Conservation (phyloP, 2,113 vertebrate species). For the Paedocypris sp. region DNA sequence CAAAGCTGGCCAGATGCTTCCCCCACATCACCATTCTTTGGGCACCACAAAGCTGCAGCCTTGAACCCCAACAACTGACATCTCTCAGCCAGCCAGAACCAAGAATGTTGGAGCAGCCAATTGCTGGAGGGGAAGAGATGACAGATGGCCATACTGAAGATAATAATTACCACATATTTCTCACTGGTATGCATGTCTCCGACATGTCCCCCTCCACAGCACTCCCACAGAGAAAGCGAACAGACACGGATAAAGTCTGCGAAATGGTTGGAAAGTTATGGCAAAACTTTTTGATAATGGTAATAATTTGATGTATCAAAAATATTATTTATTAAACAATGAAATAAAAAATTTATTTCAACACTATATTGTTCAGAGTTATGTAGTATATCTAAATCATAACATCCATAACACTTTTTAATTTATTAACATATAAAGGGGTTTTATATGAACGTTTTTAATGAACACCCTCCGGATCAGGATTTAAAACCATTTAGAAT, state of each 20-base stretch:
- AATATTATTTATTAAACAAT: too few relatives aligned
- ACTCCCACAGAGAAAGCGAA: slow-evolving; percentile 2
- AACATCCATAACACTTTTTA: too few relatives aligned
- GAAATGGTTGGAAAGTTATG: neutral
- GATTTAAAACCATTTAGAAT: too few relatives aligned
- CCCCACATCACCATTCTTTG: neutral
- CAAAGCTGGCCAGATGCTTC: neutral
- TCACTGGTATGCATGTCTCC: slow-evolving; percentile 52
- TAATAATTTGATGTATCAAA: too few relatives aligned
- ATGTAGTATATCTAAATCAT: too few relatives aligned
- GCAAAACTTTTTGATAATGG: too few relatives aligned
- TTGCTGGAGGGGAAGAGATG: slow-evolving; percentile 54
- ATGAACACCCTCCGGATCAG: too few relatives aligned
- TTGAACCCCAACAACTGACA: slow-evolving; percentile 24
- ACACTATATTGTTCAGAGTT: too few relatives aligned
- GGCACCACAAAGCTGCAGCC: neutral
- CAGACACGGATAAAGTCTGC: neutral
- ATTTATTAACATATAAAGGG: too few relatives aligned
- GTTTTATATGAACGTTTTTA: too few relatives aligned
- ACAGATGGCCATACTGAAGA: slow-evolving; percentile 58
- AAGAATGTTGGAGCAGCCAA: slow-evolving; percentile 56
- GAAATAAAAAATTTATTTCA: too few relatives aligned
- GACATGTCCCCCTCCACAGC: slow-evolving; percentile 35
- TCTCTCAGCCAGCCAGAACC: slow-evolving; percentile 44
- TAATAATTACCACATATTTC: slow-evolving; percentile 67